Percentiles rank a stretch among this genome's conserved stretches.
phyloP scores from a whole-genome alignment of 2,797 vertebrate genomes.

The Presbytis comata region DNA sequence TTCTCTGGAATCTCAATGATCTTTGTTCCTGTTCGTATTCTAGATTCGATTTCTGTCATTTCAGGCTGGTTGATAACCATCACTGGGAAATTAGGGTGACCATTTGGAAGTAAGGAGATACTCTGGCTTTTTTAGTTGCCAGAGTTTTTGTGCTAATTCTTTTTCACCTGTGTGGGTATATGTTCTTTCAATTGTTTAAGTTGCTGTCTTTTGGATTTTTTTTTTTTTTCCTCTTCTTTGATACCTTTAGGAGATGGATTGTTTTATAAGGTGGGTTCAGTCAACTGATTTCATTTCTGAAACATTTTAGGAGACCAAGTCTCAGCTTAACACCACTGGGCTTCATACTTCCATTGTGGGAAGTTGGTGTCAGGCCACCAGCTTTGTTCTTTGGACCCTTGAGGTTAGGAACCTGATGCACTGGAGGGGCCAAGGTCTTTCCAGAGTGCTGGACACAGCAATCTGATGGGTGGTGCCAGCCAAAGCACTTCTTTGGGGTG shows the following conservation, averaged over 20 bases:
- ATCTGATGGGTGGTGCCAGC: neutral
- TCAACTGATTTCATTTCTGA: neutral
- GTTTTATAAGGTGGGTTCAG: neutral
- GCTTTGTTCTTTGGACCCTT: neutral
- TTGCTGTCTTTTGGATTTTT: no score
- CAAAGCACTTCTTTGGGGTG: neutral
- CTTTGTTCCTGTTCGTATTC: no score
- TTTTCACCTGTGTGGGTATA: no score
- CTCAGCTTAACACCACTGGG: neutral
- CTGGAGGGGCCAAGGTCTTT: neutral
- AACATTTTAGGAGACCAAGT: neutral
- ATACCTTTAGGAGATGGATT: neutral
- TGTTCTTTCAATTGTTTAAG: no score
- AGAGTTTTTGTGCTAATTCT: no score
- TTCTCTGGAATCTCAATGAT: no score
- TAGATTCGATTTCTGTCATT: no score
- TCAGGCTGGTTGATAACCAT: no score
- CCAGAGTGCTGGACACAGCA: neutral
- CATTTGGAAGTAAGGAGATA: no score
- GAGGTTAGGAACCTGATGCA: neutral
- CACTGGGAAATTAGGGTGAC: no score
- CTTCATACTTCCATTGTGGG: neutral
- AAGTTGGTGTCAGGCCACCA: neutral
- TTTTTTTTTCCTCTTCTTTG: neutral
- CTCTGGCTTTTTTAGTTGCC: no score